Evolutionary conservation across 2,888 invertebrate genomes (phyloP).

Genomic region (Fissipunctia ypsillon): DNA sequence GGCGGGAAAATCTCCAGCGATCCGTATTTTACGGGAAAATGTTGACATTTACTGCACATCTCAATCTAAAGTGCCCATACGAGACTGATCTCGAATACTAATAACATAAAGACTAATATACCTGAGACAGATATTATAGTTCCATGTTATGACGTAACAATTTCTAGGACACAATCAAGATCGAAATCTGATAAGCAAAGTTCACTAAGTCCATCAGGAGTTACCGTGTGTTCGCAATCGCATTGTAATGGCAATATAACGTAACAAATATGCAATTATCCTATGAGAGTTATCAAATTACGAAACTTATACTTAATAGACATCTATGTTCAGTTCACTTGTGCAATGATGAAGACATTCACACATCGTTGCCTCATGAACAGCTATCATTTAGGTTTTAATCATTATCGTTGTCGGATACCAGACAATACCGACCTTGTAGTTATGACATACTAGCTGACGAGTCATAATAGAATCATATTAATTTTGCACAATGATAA

Average conservation of each 20-base stretch:
- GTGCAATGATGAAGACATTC: conserved; percentile 62
- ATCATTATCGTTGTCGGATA: conserved; percentile 53
- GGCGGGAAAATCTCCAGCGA: conserved; percentile 57
- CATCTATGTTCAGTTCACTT: conserved; percentile 52
- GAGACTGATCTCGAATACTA: conserved; percentile 57
- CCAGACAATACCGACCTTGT: conserved; percentile 43
- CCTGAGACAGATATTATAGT: conserved; percentile 3
- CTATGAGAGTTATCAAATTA: conserved; percentile 50
- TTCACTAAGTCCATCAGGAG: conserved; percentile 34
- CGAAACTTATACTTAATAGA: conserved; percentile 42
- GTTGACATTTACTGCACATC: conserved; percentile 60
- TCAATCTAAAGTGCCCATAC: conserved; percentile 48
- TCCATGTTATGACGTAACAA: conserved; percentile 20
- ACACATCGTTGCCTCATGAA: conserved; percentile 58
- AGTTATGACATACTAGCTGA: conserved; percentile 28
- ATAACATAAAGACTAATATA: conserved; percentile 42
- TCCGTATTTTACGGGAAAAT: conserved; percentile 62
- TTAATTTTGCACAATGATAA: conserved; percentile 39
- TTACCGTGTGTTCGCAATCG: conserved; percentile 26
- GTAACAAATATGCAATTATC: conserved; percentile 61
- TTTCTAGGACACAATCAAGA: conserved; percentile 1
- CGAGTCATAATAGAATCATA: conserved; percentile 6
- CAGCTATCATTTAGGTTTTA: conserved; percentile 37
- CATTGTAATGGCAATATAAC: conserved; percentile 37
- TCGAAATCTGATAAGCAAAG: conserved; percentile 42